Base-by-base conservation (phyloP, 2,113 vertebrate genomes). In the Pseudonaja textilis region DNA sequence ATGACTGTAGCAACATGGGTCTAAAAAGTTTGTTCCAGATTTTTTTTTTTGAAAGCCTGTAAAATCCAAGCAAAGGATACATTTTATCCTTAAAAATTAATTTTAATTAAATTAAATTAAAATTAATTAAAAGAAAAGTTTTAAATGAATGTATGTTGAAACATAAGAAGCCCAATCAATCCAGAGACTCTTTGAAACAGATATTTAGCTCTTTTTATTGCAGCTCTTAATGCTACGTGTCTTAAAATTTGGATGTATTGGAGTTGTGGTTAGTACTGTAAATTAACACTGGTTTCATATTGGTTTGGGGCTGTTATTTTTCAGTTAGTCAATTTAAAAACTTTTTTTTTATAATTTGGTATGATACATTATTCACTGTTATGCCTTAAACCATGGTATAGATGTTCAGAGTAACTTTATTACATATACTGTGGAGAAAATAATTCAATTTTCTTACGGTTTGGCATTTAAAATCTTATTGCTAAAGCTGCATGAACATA, bases 211-310 rank as follows among this genome's bases (percentile, higher is more conserved):
- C 39, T 55, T 90, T 50, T 93, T 26, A 61, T 45, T 56, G 22
- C 3, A 57, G 26, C 25, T 12, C 39, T 92, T 89, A 45, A 81
- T 81, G 69, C 47, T 34, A 50, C 59, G 59, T n/a, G 18, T 39
- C 42, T 47, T 61, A 90, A 23, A 26, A 34, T 87, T 54, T 85
- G 29, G 69, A 25, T 25, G 57, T 86, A 61, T 85, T 92, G 0
- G 22, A 29, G 6, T 57, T 89, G 42, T 85, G 20, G 52, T 16
- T 45, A 92, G 61, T 42, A 6, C 50, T 5, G 89, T 93, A 95
- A 96, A 94, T 95, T 95, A 94, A 1, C 92, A 94, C 85, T 95
- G 93, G 61, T 61, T 93, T 94, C 69, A 92, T 74, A 54, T 88
- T 92, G 52, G 23, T 86, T 20, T 81, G 34, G 18, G 25, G 5